phyloP scores from a whole-genome alignment of 2,888 invertebrate genomes.

The Podabrus alpinus region DNA sequence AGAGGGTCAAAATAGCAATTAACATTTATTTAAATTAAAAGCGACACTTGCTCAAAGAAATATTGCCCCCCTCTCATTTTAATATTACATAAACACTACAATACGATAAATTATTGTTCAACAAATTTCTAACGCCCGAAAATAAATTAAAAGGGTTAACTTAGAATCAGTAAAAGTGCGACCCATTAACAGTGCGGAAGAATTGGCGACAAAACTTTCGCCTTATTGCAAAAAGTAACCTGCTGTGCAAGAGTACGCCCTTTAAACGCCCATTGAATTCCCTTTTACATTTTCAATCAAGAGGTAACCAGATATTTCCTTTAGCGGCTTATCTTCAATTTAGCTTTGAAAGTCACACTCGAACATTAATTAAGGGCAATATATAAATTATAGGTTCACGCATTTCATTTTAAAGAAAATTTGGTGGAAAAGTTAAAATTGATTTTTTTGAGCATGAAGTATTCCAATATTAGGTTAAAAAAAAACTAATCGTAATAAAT shows the following conservation, averaged over 20 bases:
- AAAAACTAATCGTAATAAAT: conserved; percentile 1
- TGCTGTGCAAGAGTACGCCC: conserved; percentile 27
- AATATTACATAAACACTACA: not conserved
- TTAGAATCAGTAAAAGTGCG: not conserved
- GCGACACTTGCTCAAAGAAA: conserved; percentile 26
- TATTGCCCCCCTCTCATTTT: conserved; percentile 12
- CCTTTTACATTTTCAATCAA: conserved; percentile 30
- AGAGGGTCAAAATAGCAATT: conserved; percentile 33
- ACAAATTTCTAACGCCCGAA: not conserved
- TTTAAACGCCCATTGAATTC: conserved; percentile 30
- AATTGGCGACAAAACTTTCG: conserved; percentile 1
- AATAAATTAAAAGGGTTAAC: not conserved
- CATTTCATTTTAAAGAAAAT: not conserved
- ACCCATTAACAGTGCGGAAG: not conserved
- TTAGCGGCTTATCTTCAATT: conserved; percentile 16
- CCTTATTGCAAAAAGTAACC: conserved; percentile 4
- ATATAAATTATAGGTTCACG: not conserved
- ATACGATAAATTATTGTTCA: not conserved
- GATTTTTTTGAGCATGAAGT: not conserved
- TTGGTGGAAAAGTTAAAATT: not conserved
- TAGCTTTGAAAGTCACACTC: conserved; percentile 11
- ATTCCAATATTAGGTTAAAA: not conserved
- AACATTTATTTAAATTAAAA: conserved; percentile 32
- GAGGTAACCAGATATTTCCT: conserved; percentile 25
- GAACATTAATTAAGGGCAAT: not conserved